These are phyloP conservation scores for Gastrophysa polygoni DNA, from an alignment of 2,888 invertebrate genomes.

Conservation along the genomic window DNA sequence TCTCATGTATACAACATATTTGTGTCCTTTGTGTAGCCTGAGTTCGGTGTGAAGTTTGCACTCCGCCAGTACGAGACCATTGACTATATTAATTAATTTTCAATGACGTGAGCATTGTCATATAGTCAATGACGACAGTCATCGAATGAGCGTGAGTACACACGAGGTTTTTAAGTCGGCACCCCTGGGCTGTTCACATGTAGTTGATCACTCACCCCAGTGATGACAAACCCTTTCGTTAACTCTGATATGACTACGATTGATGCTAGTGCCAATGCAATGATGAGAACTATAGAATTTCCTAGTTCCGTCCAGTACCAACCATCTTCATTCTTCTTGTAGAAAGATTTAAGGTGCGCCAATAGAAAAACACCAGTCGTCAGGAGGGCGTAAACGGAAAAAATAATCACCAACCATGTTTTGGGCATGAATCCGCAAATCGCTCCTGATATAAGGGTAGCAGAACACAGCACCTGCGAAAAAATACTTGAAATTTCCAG, in stretches of 20 bases:
- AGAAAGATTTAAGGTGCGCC: slow-evolving; percentile 27
- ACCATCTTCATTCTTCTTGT: slow-evolving; percentile 30
- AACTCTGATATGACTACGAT: slow-evolving; percentile 32
- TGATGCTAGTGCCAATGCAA: slow-evolving; percentile 27
- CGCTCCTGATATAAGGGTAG: slow-evolving; percentile 17
- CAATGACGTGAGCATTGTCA: too few species aligned
- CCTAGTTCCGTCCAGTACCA: slow-evolving; percentile 40
- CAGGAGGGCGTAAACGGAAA: slow-evolving; percentile 29
- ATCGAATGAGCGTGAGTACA: too few species aligned
- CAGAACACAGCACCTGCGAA: slow-evolving; percentile 26
- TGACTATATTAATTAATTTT: too few species aligned
- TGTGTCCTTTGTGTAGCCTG: too few species aligned
- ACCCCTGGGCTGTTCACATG: too few species aligned
- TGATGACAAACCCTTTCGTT: slow-evolving; percentile 38
- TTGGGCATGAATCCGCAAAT: slow-evolving; percentile 19
- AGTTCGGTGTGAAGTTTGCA: too few species aligned
- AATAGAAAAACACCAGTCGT: slow-evolving; percentile 30
- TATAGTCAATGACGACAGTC: too few species aligned
- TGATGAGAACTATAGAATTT: slow-evolving; percentile 24
- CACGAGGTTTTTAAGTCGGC: too few species aligned
- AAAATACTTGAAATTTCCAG: background rate
- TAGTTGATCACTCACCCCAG: slow-evolving; percentile 41
- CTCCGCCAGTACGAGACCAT: too few species aligned
- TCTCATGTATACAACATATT: too few species aligned
- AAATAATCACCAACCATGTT: slow-evolving; percentile 21